Percentiles rank a stretch among this genome's conserved stretches.
Evolutionary conservation across 2,113 vertebrate genomes (phyloP).

Genomic region (Furnarius figulus): DNA sequence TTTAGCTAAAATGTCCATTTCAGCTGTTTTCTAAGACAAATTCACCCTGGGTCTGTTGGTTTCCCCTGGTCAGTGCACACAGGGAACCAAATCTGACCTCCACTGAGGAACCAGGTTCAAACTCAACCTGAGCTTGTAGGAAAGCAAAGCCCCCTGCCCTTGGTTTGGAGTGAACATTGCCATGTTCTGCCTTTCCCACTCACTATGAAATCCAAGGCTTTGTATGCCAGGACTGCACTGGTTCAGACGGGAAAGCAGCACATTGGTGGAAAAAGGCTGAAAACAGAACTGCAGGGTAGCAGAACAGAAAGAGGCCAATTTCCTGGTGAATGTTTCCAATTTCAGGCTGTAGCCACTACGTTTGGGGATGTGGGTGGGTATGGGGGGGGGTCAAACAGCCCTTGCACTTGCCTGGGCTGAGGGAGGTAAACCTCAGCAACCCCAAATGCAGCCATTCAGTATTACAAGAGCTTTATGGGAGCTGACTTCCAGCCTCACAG

Average conservation of each 20-base stretch:
- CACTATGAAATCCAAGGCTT: neutral
- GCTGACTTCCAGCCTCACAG: neutral
- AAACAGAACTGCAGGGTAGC: neutral
- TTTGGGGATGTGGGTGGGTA: neutral
- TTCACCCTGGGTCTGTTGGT: rapidly evolving
- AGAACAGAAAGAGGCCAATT: neutral
- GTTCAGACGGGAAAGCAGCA: neutral
- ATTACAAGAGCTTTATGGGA: neutral
- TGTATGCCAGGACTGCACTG: neutral
- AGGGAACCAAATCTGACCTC: neutral
- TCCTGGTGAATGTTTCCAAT: neutral
- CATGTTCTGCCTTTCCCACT: neutral
- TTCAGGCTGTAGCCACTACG: rapidly evolving
- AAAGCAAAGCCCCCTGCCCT: neutral
- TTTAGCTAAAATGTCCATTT: neutral
- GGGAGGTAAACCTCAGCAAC: neutral
- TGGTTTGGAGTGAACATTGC: neutral
- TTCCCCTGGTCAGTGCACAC: neutral
- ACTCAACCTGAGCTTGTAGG: neutral
- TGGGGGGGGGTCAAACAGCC: neutral
- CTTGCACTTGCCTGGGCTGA: neutral
- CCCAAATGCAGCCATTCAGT: neutral
- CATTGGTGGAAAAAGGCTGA: neutral
- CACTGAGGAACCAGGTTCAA: neutral
- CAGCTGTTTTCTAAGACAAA: neutral